Evolutionary conservation across 2,888 invertebrate species (phyloP).

Genomic region (Stegophylla sp.): DNA sequence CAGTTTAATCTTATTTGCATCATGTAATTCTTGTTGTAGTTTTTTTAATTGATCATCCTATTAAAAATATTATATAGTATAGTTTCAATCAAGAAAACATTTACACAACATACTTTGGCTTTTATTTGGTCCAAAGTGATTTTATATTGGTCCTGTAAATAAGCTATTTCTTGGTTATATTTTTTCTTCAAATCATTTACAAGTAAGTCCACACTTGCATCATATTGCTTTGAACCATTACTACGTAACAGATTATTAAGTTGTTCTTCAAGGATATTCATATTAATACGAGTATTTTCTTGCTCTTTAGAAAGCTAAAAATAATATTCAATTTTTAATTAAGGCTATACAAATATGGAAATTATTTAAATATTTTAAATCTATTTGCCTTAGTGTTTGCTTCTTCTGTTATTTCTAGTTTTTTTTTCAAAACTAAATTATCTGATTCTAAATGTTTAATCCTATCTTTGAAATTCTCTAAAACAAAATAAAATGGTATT

Average conservation of each 20-base stretch:
- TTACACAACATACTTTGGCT: conserved; percentile 21
- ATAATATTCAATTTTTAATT: background rate
- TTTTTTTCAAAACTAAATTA: conserved; percentile 16
- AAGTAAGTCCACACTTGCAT: conserved; percentile 40
- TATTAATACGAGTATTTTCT: conserved; percentile 38
- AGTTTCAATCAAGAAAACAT: no score
- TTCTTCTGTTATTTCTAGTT: conserved; percentile 31
- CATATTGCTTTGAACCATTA: conserved; percentile 50
- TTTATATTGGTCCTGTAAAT: conserved; percentile 44
- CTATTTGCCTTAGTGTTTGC: conserved; percentile 12
- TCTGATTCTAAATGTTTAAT: conserved; percentile 42
- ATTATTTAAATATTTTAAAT: conserved; percentile 2
- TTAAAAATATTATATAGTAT: background rate
- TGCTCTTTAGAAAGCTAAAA: conserved; percentile 39
- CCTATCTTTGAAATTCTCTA: conserved; percentile 41
- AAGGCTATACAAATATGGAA: background rate
- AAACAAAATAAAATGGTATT: conserved; percentile 4
- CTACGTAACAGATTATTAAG: conserved; percentile 34
- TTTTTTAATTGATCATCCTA: conserved; percentile 39
- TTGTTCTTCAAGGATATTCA: conserved; percentile 52
- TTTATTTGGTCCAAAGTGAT: conserved; percentile 31
- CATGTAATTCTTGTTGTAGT: conserved; percentile 37
- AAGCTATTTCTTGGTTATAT: conserved; percentile 37
- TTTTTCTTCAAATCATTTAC: conserved; percentile 51
- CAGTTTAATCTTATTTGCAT: conserved; percentile 11